Base-by-base conservation (phyloP, 2,113 vertebrate species). In the Rhinolophus sinicus region DNA sequence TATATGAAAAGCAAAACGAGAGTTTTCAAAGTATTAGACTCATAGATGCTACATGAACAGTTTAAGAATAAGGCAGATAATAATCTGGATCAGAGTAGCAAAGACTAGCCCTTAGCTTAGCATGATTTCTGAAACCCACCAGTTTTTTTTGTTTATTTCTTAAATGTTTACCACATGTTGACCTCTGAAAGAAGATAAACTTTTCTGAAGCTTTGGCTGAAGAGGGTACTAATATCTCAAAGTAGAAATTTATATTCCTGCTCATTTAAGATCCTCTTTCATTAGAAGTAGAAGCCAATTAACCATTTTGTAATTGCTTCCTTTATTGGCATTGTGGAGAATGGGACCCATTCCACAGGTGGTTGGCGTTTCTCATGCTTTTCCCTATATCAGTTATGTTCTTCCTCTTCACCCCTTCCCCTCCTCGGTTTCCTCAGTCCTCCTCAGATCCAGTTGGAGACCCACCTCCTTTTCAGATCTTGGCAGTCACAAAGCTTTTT, bases 1-100 rank as follows among this genome's bases (percentile, higher is more conserved):
- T 58, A 90, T 33, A 77, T 70, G 26, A 64, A 95, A 90, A 77
- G 62, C 54, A 93, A 94, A 93, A 70, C 65, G 18, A 44, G n/a
- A 44, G 14, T 58, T 77, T 95, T 93, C 54, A 78, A 80, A 44
- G 38, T 40, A 35, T 77, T 60, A 75, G 58, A 90, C 35, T 80
- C 60, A 65, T 24, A 84, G 11, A 64, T 54, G 11, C 30, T 40
- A 56, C 69, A 76, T 44, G 15, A n/a, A 40, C 56, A 84, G 38
- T 60, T 80, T 93, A 87, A 81, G 22, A 7, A n/a, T 76, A 87
- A 88, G 12, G 69, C 26, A 75, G 8, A 62, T 72, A 56, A 44
- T 44, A 78, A 76, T 80, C 92, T 86, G 87, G 50, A 54, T 70
- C 18, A 33, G 6, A 80, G 13, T 70, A 80, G 92, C 14, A 93